Base-by-base conservation (phyloP, 2,888 invertebrate genomes). In the Coleophora flavipennella region DNA sequence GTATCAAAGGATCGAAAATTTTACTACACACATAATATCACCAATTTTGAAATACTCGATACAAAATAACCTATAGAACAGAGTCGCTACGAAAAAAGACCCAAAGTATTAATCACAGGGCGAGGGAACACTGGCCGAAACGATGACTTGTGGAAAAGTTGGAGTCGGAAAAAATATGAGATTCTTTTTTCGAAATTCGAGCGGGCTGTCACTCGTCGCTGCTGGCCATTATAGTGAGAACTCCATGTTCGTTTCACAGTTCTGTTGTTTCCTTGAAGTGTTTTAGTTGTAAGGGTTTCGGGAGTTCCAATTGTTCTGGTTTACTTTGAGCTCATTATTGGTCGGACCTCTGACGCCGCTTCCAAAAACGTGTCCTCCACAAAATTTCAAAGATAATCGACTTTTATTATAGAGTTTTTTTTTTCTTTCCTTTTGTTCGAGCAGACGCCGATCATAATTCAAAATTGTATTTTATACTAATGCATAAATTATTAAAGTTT, bases 101-200 rank as follows among this genome's bases (percentile, higher is more conserved):
- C 46, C 46, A 57, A 57, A 63, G 62, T 77, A 76, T 80, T 80
- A 80, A 80, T 80, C 78, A 80, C 62, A 68, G 64, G 20, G 20
- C 20, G 6, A 20, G 20, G 59, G 63, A 72, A 71, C 71, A 72
- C 62, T 55, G 65, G 64, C 67, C 68, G 66, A 47, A 46, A 62
- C 60, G 62, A 72, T 80, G 80, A 81, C 81, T 79, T 55, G 80
- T 66, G 62, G 64, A 69, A 76, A 72, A 63, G 62, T 66, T 51
- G 11, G 25, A 55, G 59, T 43, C 43, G 42, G 45, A 66, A 59
- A 66, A 66, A 56, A 50, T 20, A 20, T 20, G 20, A 51, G 51
- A 62, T 62, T 66, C 58, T 63, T 66, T 67, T 64, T 73, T 71
- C 61, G 67, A 70, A 71, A 63, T 65, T 68, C 62, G 60, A 67